phyloP scores from a whole-genome alignment of 2,113 vertebrate species.

The Tetrax tetrax region DNA sequence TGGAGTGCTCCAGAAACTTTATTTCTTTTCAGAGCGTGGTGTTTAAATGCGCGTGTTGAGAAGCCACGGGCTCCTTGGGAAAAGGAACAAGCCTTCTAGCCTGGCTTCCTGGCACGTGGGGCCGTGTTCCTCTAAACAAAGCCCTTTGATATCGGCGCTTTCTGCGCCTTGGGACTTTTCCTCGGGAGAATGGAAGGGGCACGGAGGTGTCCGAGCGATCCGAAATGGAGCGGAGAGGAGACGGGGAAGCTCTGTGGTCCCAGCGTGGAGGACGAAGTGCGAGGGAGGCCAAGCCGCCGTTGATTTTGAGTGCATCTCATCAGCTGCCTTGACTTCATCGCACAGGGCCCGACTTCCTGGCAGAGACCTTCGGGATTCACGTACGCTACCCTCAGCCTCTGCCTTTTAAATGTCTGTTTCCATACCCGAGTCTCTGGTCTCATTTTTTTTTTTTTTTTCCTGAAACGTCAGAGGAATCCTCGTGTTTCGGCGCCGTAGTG shows the following conservation, averaged over 20 bases:
- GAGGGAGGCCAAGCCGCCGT: neutral
- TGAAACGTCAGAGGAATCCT: neutral
- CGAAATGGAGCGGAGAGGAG: rapidly evolving
- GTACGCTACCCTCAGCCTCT: neutral
- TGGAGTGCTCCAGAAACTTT: neutral
- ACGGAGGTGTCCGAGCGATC: rapidly evolving
- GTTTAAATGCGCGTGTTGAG: neutral
- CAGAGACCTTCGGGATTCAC: neutral
- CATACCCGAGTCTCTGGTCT: neutral
- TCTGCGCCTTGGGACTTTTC: rapidly evolving
- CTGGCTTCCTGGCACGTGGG: rapidly evolving
- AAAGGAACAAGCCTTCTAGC: neutral
- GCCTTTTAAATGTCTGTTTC: neutral
- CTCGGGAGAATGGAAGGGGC: rapidly evolving
- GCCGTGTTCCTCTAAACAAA: rapidly evolving
- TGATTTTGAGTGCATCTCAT: neutral
- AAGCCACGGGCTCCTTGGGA: neutral
- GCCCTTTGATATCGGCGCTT: neutral
- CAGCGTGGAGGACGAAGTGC: rapidly evolving
- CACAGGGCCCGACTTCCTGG: rapidly evolving
- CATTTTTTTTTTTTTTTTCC: too few species aligned
- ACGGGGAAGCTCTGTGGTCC: neutral
- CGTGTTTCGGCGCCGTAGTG: neutral
- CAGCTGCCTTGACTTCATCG: neutral
- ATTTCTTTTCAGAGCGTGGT: neutral